These are phyloP conservation scores for Latrodectus geometricus DNA, from an alignment of 1,140 invertebrate genomes.

Conservation along the genomic window DNA sequence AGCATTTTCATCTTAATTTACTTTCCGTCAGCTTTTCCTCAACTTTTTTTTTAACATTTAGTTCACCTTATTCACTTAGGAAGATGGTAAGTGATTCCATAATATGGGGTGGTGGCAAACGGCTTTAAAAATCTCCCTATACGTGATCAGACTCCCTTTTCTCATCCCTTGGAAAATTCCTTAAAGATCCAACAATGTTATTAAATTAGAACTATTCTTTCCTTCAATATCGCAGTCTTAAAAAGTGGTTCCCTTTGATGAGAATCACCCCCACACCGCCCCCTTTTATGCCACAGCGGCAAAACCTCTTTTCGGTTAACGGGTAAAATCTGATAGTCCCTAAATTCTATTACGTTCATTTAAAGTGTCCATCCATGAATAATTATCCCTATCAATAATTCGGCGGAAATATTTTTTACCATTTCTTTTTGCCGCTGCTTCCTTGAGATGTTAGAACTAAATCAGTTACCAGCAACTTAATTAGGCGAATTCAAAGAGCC, in stretches of 20 bases:
- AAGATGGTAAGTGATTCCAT: too few species aligned
- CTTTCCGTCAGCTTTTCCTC: too few species aligned
- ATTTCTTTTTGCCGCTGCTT: background rate
- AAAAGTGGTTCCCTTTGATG: slow-evolving; percentile 55
- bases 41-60: too few species aligned
- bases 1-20: too few species aligned
- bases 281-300: slow-evolving; percentile 25
- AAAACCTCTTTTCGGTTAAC: slow-evolving; percentile 48
- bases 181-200: slow-evolving; percentile 27
- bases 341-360: slow-evolving; percentile 58
- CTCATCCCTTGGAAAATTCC: slow-evolving; percentile 16
- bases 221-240: slow-evolving; percentile 20
- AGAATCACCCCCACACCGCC: background rate
- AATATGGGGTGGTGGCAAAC: too few species aligned
- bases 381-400: slow-evolving; percentile 56
- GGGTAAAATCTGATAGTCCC: slow-evolving; percentile 58
- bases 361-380: slow-evolving; percentile 55
- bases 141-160: slow-evolving; percentile 19
- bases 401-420: background rate
- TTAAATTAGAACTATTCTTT: slow-evolving; percentile 55
- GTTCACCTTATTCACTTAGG: too few species aligned
- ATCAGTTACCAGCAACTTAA: slow-evolving; percentile 4
- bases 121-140: slow-evolving; percentile 33
- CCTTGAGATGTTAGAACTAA: background rate
- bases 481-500: slow-evolving; percentile 56